phyloP scores from a whole-genome alignment of 2,888 invertebrate genomes.

The Lymantria dispar region DNA sequence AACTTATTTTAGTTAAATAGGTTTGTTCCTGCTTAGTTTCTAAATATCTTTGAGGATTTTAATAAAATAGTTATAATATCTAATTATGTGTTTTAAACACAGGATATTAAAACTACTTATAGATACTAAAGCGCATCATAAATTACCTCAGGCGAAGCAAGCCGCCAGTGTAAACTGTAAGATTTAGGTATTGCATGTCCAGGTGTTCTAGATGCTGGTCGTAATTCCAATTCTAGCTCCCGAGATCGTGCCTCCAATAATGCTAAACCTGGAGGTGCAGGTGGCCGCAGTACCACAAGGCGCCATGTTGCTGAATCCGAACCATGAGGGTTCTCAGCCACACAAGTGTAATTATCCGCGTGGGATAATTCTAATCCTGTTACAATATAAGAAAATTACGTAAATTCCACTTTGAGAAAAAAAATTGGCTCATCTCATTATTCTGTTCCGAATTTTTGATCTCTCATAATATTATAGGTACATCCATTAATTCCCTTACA shows the following conservation, averaged over 20 bases:
- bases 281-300: slow-evolving; percentile 89
- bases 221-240: slow-evolving; percentile 67
- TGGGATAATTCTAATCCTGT: slow-evolving; percentile 86
- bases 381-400: neutral
- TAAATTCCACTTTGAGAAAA: no score
- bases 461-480: no score
- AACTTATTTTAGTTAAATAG: no score
- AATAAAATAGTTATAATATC: no score
- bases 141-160: slow-evolving; percentile 86
- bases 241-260: slow-evolving; percentile 73
- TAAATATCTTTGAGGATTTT: no score
- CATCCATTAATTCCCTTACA: no score
- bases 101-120: no score
- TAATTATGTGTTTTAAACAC: no score
- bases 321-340: slow-evolving; percentile 91
- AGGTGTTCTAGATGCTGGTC: slow-evolving; percentile 59
- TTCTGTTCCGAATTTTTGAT: no score
- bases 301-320: slow-evolving; percentile 91
- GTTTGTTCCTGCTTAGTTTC: no score
- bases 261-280: slow-evolving; percentile 86
- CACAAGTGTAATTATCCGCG: slow-evolving; percentile 91
- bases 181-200: slow-evolving; percentile 78
- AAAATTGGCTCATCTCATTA: no score
- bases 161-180: slow-evolving; percentile 86
- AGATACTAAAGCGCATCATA: neutral